These are phyloP conservation scores for Pyrrhosoma nymphula DNA, from an alignment of 2,888 invertebrate species.

Conservation along the genomic window DNA sequence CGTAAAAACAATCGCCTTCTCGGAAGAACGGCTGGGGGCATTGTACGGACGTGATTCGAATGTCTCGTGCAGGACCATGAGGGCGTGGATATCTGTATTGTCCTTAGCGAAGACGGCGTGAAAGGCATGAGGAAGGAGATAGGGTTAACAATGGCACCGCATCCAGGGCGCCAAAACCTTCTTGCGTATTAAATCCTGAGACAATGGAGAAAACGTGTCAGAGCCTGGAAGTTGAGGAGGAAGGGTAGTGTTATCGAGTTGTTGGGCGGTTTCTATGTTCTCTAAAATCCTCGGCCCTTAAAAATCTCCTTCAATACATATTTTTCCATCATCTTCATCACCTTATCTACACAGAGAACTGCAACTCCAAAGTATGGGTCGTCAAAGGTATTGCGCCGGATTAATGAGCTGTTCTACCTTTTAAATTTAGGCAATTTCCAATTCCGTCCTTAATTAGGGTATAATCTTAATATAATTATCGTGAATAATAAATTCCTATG, in stretches of 20 bases:
- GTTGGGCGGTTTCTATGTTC: not conserved
- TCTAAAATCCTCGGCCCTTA: not conserved
- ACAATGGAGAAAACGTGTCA: not conserved
- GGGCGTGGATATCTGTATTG: not conserved
- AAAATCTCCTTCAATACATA: too few relatives aligned
- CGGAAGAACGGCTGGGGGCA: not conserved
- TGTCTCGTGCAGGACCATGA: not conserved
- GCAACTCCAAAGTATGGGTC: not conserved
- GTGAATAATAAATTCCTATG: too few relatives aligned
- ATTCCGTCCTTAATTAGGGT: too few relatives aligned
- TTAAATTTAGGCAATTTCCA: too few relatives aligned
- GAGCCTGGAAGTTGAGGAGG: not conserved
- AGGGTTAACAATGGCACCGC: not conserved
- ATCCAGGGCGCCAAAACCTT: slow-evolving; percentile 29
- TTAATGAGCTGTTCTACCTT: too few relatives aligned
- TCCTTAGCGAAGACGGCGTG: not conserved
- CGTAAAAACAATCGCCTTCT: not conserved
- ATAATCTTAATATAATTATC: too few relatives aligned
- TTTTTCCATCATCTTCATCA: not conserved
- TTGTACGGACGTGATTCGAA: not conserved
- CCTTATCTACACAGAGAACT: not conserved
- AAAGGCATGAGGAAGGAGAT: slow-evolving; percentile 9
- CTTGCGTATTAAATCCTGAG: not conserved
- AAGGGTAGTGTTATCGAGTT: not conserved
- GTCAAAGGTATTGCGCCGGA: too few relatives aligned